phyloP scores from a whole-genome alignment of 2,113 vertebrate species.

The Eira barbara region DNA sequence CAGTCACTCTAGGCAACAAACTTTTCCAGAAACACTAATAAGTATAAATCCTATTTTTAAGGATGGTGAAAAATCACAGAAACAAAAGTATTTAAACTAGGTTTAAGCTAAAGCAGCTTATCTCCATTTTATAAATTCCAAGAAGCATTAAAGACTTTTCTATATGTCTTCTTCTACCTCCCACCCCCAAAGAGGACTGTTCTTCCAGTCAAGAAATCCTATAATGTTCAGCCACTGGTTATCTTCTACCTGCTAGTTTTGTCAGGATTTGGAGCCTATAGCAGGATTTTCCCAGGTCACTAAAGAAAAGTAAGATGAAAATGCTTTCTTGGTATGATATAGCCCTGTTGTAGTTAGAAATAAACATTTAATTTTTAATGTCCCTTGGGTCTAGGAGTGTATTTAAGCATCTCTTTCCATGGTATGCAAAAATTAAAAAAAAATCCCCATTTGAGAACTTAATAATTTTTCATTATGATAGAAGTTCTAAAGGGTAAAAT shows the following conservation, averaged over 20 bases:
- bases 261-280: neutral
- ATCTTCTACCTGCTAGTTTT: neutral
- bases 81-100: neutral
- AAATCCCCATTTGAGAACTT: neutral
- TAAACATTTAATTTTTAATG: constrained; percentile 52
- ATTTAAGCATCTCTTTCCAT: constrained; percentile 42
- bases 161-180: neutral
- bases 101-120: neutral
- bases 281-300: neutral
- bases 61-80: neutral
- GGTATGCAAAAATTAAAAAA: constrained; percentile 26
- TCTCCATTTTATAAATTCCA: neutral
- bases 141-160: neutral
- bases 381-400: neutral
- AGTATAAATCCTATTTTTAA: neutral
- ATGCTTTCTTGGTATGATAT: neutral
- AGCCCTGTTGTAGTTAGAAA: neutral
- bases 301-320: constrained; percentile 44
- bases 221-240: neutral
- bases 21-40: neutral
- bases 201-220: neutral
- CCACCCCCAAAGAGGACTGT: neutral
- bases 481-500: constrained; percentile 45
- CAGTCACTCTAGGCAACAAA: neutral
- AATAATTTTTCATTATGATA: constrained; percentile 54